phyloP scores from a whole-genome alignment of 2,888 invertebrate genomes.

The Leucophenga montana region DNA sequence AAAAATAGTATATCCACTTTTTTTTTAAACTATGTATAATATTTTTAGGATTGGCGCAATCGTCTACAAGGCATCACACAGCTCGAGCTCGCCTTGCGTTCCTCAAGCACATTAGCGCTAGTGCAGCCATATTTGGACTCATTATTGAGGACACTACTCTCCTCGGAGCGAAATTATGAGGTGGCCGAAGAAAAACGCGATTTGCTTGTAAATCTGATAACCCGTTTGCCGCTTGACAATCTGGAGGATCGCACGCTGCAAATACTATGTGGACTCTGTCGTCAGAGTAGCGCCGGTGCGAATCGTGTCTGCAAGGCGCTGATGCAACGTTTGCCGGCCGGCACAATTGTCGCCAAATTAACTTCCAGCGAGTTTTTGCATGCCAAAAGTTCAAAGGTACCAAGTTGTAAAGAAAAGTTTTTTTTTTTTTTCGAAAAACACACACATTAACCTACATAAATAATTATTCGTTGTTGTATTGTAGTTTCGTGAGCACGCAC shows the following conservation, averaged over 20 bases:
- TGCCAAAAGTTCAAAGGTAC: constrained; percentile 73
- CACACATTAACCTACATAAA: not conserved
- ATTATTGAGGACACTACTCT: constrained; percentile 78
- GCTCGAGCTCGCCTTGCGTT: constrained; percentile 73
- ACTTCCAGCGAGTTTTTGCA: constrained; percentile 73
- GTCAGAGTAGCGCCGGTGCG: constrained; percentile 72
- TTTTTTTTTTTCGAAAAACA: no score
- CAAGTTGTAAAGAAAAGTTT: no score
- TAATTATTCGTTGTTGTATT: not conserved
- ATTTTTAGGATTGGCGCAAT: constrained; percentile 71
- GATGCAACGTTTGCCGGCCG: constrained; percentile 73
- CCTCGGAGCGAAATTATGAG: constrained; percentile 77
- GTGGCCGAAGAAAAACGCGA: constrained; percentile 71
- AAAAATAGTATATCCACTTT: constrained; percentile 30
- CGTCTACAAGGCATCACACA: constrained; percentile 68
- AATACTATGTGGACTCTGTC: constrained; percentile 71
- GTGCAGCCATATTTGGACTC: constrained; percentile 78
- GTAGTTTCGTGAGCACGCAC: constrained; percentile 81
- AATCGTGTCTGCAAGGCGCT: constrained; percentile 73
- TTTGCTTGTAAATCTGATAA: constrained; percentile 70
- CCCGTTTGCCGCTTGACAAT: constrained; percentile 72
- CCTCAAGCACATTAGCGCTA: constrained; percentile 74
- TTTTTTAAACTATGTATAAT: not conserved
- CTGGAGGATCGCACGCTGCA: constrained; percentile 71
- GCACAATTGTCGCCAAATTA: constrained; percentile 72